Base-by-base conservation (phyloP, 1,140 invertebrate genomes). In the Brachionus calyciflorus region DNA sequence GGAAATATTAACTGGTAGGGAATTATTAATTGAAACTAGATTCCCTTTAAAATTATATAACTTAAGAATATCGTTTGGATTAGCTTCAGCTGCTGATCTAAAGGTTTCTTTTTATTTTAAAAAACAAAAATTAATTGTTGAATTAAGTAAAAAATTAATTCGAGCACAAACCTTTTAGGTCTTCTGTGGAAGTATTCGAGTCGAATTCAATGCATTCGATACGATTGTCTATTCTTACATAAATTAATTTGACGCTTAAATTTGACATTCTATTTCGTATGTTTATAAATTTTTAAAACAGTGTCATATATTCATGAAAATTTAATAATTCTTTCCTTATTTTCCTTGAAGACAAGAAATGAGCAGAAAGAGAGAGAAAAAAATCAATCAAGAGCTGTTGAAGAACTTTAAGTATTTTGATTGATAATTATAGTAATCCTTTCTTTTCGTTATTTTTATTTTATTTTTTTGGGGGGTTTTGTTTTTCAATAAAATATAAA, bases 171-270 rank as follows among this genome's bases (percentile, higher is more conserved):
- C 69, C 69, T 19, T 41, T 73, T 12, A 73, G 19, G 17, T 73
- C 46, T 19, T 73, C 69, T 5, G 69, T 51, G 0, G 48, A 37
- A 24, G 46, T 51, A 24, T 41, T 73, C 10, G n/a, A 14, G 26
- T 73, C 69, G 30, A 73, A 55, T 28, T 73, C 46, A 73, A 73
- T 51, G 28, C 69, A 55, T 33, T 73, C 69, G 30, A 73, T 49
- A 30, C 46, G 33, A n/a, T 73, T 51, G 7, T 55, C 69, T n/a
- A 73, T 73, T 51, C 30, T 30, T 10, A 73, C 69, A 55, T 73
- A 55, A 24, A 73, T 9, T 26, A 73, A 12, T 73, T 51, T 49
- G 10, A 12, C 46, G 12, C 44, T 2, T 41, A 60, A 60, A 60
- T 44, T 41, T 14, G 60, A 65, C 60, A 65, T 65, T 10, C 3